Evolutionary conservation across 2,113 vertebrate species (phyloP).

Genomic region (Dromaius novaehollandiae): DNA sequence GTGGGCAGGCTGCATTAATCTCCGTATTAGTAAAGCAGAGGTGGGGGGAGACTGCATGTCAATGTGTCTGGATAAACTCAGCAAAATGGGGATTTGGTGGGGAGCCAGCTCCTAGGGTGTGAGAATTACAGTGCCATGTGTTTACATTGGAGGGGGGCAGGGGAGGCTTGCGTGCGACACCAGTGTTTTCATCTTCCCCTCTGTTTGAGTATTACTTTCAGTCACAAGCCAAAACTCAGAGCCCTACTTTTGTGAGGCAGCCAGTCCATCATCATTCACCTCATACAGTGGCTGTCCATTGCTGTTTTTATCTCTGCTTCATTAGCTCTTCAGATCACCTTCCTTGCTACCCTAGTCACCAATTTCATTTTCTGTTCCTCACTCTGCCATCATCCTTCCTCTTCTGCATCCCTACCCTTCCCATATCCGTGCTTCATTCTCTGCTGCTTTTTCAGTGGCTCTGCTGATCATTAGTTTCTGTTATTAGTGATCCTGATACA

Average conservation of each 20-base stretch:
- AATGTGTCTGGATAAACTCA: background rate
- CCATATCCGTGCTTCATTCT: background rate
- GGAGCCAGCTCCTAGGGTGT: background rate
- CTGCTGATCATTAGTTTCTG: background rate
- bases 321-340: background rate
- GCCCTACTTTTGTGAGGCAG: background rate
- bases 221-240: background rate
- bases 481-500: background rate
- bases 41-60: background rate
- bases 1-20: background rate
- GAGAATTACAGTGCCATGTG: background rate
- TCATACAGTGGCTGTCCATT: background rate
- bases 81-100: background rate
- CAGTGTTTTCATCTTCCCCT: background rate
- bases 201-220: background rate
- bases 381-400: background rate
- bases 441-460: background rate
- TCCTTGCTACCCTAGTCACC: background rate
- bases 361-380: background rate
- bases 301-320: background rate
- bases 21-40: background rate
- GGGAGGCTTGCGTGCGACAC: background rate
- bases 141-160: background rate
- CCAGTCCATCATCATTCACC: accelerated
- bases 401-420: background rate